These are phyloP conservation scores for Sporophila hypoxantha DNA, from an alignment of 2,113 vertebrate genomes.

Conservation along the genomic window DNA sequence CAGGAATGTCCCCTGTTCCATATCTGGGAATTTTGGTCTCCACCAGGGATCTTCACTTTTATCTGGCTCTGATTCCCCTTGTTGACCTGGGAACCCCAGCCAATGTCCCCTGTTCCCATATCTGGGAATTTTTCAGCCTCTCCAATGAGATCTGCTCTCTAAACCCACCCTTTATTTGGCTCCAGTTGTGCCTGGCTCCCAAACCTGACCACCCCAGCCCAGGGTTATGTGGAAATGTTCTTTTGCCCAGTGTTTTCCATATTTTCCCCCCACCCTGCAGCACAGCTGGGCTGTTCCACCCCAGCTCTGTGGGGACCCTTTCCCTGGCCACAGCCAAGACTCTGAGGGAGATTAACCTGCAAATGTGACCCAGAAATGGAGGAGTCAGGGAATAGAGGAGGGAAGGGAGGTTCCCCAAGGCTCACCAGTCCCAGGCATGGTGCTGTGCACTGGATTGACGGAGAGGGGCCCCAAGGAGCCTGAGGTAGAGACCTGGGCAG, in stretches of 20 bases:
- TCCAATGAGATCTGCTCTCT: not conserved
- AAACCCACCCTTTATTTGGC: too few species aligned
- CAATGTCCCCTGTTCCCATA: not conserved
- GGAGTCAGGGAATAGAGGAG: not conserved
- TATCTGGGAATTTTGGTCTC: too few species aligned
- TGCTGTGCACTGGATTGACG: conserved; percentile 72
- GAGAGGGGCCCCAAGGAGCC: conserved; percentile 87
- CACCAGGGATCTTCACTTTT: too few species aligned
- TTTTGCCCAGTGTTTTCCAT: not conserved
- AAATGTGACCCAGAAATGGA: not conserved
- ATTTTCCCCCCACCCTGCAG: not conserved
- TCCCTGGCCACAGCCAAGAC: not conserved
- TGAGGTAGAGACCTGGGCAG: conserved; percentile 79
- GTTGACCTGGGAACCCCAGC: not conserved
- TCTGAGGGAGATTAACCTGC: not conserved
- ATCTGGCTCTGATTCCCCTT: too few species aligned
- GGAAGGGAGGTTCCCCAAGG: not conserved
- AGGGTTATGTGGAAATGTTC: not conserved
- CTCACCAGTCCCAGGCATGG: conserved; percentile 81
- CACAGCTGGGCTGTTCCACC: not conserved
- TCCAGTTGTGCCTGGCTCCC: not conserved
- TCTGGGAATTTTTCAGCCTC: not conserved
- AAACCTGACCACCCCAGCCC: not conserved
- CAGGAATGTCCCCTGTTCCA: too few species aligned
- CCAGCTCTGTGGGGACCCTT: not conserved